Conservation (phyloP, 2,113 vertebrate species). For the Eurypyga helias region DNA sequence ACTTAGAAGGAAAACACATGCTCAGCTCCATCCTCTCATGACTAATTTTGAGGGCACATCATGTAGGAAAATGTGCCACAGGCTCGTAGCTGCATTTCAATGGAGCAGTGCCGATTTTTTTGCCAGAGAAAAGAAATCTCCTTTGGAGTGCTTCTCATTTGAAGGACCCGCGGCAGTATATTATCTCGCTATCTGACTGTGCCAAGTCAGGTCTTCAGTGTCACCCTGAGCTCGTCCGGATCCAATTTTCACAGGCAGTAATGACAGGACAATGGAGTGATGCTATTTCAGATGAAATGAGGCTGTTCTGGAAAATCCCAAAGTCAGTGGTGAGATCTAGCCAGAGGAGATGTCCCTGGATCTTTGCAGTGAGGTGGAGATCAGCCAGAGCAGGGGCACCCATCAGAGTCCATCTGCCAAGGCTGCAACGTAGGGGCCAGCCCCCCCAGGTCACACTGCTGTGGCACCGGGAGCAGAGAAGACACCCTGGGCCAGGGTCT, state of each 20-base stretch:
- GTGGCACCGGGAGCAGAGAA: accelerated
- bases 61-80: neutral
- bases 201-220: neutral
- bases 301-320: neutral
- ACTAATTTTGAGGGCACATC: neutral
- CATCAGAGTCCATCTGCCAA: accelerated
- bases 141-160: neutral
- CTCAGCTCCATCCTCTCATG: neutral
- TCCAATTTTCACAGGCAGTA: neutral
- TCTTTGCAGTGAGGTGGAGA: neutral
- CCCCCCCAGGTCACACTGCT: accelerated
- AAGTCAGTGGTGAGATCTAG: neutral
- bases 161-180: neutral
- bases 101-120: accelerated
- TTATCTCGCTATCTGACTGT: neutral
- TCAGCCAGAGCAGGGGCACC: accelerated
- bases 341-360: neutral
- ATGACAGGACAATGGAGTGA: neutral
- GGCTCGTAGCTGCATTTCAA: neutral
- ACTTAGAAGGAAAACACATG: neutral
- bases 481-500: neutral
- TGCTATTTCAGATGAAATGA: neutral
- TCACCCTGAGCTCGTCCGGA: neutral
- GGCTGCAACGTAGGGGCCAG: accelerated
- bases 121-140: neutral